Evolutionary conservation across 2,888 invertebrate genomes (phyloP), one percentile per base, ranked within the genome.

Genomic region (Ecliptopera silaceata): DNA sequence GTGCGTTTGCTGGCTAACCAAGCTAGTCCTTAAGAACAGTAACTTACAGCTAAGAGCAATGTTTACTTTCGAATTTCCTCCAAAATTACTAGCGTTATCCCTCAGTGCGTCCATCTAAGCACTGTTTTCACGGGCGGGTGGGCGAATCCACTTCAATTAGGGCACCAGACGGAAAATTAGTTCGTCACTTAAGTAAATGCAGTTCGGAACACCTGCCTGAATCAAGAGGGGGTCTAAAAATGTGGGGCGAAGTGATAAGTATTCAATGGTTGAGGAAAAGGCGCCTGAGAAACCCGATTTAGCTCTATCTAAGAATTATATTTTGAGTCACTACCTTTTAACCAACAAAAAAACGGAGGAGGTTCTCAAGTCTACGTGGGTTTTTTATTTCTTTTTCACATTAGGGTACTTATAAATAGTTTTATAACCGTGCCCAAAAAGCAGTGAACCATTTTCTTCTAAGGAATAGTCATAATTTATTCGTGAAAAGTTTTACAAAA

Each of bases 81-180:
- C 8, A 8, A 26, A 26, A 26, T 26, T 26, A 26, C 26, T 26
- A 13, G 4, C 31, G 13, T 48, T 12, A 12, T 0, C 5, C 59
- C 56, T 57, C 12, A 50, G 12, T 59, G 13, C 59, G 34, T 53
- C 55, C 59, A 13, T 42, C 22, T 26, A 58, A 56, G 45, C 29
- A 26, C 34, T 61, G 60, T 64, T 64, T 69, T 59, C 59, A 64
- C 65, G 65, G 67, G 13, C 48, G 61, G 57, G 52, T 51, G 66
- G 47, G 45, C 47, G 45, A 46, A 58, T 57, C 63, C 60, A 63
- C 68, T 67, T 64, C 71, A 71, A 70, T 72, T 72, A 71, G 63
- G 60, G 67, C 64, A 56, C 43, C 57, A 68, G 70, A 63, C 65
- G 63, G 65, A 63, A 69, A 67, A 69, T 69, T 65, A 63, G 63